Conservation (phyloP, 2,888 invertebrate species). For the Neoscelio sp. region DNA sequence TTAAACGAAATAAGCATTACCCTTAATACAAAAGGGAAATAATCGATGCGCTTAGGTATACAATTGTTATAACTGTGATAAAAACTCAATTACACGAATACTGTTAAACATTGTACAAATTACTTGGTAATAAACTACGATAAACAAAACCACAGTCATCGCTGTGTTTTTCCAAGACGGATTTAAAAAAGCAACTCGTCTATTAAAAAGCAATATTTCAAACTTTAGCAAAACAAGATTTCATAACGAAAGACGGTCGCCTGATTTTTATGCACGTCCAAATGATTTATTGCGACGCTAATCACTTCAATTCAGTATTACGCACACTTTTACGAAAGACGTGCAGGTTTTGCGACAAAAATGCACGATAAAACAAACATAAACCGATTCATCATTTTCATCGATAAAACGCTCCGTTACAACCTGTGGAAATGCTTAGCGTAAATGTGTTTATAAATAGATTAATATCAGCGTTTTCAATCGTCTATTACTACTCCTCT, state of each 20-base stretch:
- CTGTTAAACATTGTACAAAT: constrained; percentile 56
- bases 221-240: constrained; percentile 9
- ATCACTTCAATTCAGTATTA: background rate
- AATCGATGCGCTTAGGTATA: constrained; percentile 41
- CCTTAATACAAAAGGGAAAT: constrained; percentile 9
- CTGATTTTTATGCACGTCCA: constrained; percentile 22
- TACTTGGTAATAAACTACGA: constrained; percentile 21
- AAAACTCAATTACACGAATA: constrained; percentile 38
- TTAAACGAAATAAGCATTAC: too few species aligned
- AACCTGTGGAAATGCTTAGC: constrained; percentile 28
- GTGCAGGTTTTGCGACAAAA: too few species aligned
- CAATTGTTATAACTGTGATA: constrained; percentile 59
- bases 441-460: constrained; percentile 27
- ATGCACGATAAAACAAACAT: background rate
- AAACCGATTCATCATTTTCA: constrained; percentile 20
- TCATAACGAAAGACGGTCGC: too few species aligned
- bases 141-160: too few species aligned
- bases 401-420: constrained; percentile 37
- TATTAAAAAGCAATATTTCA: too few species aligned
- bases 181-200: too few species aligned
- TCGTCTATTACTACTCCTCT: constrained; percentile 50
- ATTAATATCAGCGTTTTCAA: constrained; percentile 19
- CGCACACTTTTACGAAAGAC: too few species aligned
- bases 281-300: constrained; percentile 4
- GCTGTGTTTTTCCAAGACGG: too few species aligned